Percentiles rank a stretch among this genome's conserved stretches.
These are phyloP conservation scores for Oedothorax gibbosus DNA, from an alignment of 1,140 invertebrate species.

Conservation along the genomic window DNA sequence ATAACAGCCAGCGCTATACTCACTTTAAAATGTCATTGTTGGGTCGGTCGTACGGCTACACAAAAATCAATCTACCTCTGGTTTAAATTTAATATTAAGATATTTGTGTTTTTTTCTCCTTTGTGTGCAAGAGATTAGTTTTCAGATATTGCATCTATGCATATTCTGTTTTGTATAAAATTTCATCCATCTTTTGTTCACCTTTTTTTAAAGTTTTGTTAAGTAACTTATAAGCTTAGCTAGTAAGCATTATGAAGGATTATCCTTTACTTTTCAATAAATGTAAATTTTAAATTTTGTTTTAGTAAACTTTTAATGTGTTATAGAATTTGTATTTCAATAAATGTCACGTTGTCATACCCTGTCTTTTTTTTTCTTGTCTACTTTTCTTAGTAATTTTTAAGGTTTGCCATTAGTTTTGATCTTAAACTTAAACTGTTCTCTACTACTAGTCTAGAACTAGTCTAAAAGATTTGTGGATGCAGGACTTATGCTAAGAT, in stretches of 20 bases:
- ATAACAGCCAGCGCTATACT: background rate
- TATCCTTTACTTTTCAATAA: conserved; percentile 17
- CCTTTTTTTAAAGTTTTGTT: conserved; percentile 11
- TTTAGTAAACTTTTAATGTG: conserved; percentile 57
- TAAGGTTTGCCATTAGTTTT: too few species aligned
- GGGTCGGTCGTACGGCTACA: conserved; percentile 4
- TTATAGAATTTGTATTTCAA: conserved; percentile 50
- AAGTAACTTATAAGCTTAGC: background rate
- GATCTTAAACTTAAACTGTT: too few species aligned
- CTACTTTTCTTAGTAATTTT: too few species aligned
- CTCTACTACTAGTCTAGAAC: too few species aligned
- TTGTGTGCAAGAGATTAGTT: background rate
- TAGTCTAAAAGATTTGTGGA: too few species aligned
- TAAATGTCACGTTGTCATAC: conserved; percentile 19
- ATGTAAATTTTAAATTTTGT: conserved; percentile 53
- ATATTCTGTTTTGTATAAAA: background rate
- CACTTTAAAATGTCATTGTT: background rate
- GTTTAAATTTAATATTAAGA: background rate
- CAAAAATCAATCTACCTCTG: background rate
- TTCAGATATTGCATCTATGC: background rate
- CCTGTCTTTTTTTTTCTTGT: too few species aligned
- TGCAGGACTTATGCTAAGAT: too few species aligned
- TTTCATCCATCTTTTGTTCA: background rate
- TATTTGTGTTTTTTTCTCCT: conserved; percentile 11
- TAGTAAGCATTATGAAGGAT: background rate